Base-by-base conservation (phyloP, 92 coral and sea anemone genomes). In the Metridium senile region DNA sequence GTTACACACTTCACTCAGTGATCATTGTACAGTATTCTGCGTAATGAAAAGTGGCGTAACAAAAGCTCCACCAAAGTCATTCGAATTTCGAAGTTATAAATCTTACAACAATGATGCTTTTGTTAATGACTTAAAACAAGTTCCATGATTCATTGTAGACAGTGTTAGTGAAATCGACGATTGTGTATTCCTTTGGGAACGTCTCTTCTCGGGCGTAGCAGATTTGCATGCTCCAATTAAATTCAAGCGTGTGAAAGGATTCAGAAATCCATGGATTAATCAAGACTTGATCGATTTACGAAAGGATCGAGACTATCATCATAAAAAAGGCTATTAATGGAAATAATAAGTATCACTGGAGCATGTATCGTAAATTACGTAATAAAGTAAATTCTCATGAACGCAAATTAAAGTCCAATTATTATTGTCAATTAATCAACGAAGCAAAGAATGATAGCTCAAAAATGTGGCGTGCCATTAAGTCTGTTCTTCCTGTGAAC, bases 171-270 rank as follows among this genome's bases (percentile, higher is more conserved):
- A 45, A 0, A 68, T 84, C 22, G 79, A 77, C 72, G 79, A 58
- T 33, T 62, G 29, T 35, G 88, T 84, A 1, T 57, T 62, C 29
- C 43, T 62, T 4, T 78, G 80, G 84, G 68, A 84, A 10, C 45
- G 64, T 8, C 54, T 84, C 17, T 84, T 84, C 57, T 46, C 49
- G 8, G 75, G 64, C 31, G 31, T 70, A 34, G 84, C 84, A 9
- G 79, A 84, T 78, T 27, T 11, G 18, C 84, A 84, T 35, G 84
- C 84, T 7, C 88, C 88, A 35, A 54, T 84, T 16, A 83, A 65
- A 35, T 53, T 19, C 31, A 56, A 57, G 53, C 78, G 84, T 13
- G 31, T 53, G n/a, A 77, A 66, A 77, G 82, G 82, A 0, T 25
- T 66, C 9, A 7, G 10, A 33, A 64, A 19, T 23, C 82, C 74